Evolutionary conservation across 1,140 invertebrate species (phyloP).

Genomic region (Nasonia giraulti): DNA sequence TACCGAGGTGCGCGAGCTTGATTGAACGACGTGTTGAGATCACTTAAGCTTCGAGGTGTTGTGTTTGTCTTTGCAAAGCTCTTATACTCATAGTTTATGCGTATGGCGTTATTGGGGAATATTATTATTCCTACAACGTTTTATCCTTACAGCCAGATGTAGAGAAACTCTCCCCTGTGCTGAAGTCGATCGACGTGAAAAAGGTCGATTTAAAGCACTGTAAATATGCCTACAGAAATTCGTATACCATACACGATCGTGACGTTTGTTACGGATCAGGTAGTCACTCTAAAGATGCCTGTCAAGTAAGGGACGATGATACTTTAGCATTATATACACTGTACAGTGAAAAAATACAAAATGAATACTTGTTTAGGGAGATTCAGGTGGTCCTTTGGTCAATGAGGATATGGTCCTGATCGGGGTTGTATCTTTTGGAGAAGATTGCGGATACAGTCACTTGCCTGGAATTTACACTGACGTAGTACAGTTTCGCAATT

Average conservation of each 20-base stretch:
- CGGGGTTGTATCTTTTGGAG: conserved; percentile 80
- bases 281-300: background rate
- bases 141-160: background rate
- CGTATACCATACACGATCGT: conserved; percentile 7
- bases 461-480: conserved; percentile 36
- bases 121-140: background rate
- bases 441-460: conserved; percentile 69
- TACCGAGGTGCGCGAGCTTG: conserved; percentile 30
- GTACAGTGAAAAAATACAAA: background rate
- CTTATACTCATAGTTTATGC: no score
- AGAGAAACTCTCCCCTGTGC: background rate
- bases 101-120: background rate
- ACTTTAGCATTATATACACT: background rate
- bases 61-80: background rate
- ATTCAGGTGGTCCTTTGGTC: conserved; percentile 81
- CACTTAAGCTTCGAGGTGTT: background rate
- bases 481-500: conserved; percentile 4
- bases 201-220: background rate
- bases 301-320: background rate
- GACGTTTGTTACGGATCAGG: conserved; percentile 18
- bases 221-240: background rate
- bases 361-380: conserved; percentile 67
- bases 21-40: no score
- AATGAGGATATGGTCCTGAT: conserved; percentile 70
- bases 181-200: background rate